Conservation (phyloP, 2,888 invertebrate genomes). For the Tachina lurida region DNA sequence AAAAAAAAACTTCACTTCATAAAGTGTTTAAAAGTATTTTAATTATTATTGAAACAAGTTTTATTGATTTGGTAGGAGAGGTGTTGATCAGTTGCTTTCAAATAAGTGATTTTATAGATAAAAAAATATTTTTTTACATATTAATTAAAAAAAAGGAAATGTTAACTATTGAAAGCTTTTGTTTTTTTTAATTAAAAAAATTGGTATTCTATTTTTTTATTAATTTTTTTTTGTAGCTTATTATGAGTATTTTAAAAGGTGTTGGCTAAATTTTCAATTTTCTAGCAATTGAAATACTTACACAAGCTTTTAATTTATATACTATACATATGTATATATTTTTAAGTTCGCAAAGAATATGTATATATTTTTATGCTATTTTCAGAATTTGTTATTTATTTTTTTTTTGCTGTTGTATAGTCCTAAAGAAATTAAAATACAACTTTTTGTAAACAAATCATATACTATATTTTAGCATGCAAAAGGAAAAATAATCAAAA, state of each 20-base stretch:
- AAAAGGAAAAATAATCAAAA: conserved; percentile 15
- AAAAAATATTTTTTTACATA: conserved; percentile 63
- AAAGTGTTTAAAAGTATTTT: conserved; percentile 66
- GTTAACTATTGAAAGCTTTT: conserved; percentile 60
- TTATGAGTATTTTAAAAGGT: conserved; percentile 51
- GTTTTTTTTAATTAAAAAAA: conserved; percentile 50
- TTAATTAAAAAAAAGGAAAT: conserved; percentile 37
- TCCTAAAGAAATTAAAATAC: conserved; percentile 17
- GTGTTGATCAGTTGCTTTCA: conserved; percentile 83
- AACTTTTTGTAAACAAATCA: conserved; percentile 6
- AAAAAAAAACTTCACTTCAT: conserved; percentile 29
- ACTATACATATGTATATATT: background rate
- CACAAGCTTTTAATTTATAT: conserved; percentile 75
- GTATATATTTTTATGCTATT: conserved; percentile 70
- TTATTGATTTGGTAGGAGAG: conserved; percentile 80
- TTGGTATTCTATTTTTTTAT: conserved; percentile 15
- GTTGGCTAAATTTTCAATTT: conserved; percentile 46
- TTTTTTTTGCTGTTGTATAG: background rate
- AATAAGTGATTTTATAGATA: conserved; percentile 67
- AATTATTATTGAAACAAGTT: conserved; percentile 47
- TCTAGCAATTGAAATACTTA: conserved; percentile 75
- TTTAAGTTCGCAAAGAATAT: conserved; percentile 61
- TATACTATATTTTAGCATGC: conserved; percentile 45
- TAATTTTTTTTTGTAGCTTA: conserved; percentile 51
- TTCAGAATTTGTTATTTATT: conserved; percentile 5